These are phyloP conservation scores for Pygathrix nemaeus DNA, from an alignment of 2,113 vertebrate species.

Conservation along the genomic window DNA sequence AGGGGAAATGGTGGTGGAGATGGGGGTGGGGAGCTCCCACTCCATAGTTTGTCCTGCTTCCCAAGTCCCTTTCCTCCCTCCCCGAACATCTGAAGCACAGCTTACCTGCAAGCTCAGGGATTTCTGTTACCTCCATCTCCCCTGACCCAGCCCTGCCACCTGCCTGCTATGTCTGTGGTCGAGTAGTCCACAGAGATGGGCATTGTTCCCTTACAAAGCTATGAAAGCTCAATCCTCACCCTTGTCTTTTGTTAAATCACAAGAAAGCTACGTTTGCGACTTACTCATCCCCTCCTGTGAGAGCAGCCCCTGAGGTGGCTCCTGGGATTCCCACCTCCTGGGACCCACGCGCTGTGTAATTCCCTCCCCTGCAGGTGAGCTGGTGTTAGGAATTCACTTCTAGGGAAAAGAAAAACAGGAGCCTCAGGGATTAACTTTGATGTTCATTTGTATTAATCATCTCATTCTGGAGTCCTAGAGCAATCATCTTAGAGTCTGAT, in stretches of 20 bases:
- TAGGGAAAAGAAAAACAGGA: neutral
- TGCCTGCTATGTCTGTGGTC: neutral
- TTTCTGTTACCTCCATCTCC: neutral
- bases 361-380: neutral
- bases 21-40: too few species aligned
- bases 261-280: neutral
- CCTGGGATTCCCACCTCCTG: neutral
- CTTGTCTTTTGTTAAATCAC: neutral
- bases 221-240: neutral
- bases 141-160: neutral
- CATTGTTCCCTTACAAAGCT: neutral
- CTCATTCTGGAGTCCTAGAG: neutral
- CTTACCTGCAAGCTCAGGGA: neutral
- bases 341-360: neutral
- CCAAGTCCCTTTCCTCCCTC: neutral
- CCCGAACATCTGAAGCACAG: too few species aligned
- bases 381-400: neutral
- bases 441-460: neutral
- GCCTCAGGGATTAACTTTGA: neutral
- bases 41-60: neutral
- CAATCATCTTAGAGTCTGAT: neutral
- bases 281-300: neutral
- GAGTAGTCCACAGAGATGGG: neutral
- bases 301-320: neutral
- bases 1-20: fast-evolving